phyloP scores from a whole-genome alignment of 2,113 vertebrate genomes.

The Cettia cetti region DNA sequence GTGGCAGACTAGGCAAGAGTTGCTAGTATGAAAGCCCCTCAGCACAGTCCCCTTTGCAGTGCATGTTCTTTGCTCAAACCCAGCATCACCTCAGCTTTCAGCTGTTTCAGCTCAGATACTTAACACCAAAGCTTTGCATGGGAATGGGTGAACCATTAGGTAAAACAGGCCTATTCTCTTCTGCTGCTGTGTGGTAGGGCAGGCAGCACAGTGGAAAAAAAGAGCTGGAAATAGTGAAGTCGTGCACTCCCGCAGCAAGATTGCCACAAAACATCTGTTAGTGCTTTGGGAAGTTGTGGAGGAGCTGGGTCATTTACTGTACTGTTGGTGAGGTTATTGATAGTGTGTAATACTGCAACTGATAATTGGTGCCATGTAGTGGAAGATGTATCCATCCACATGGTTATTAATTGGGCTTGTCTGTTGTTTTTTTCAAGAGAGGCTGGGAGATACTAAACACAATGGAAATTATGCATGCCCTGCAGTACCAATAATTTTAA shows the following conservation, averaged over 20 bases:
- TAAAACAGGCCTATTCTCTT: not conserved
- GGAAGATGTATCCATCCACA: not conserved
- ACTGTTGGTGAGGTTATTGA: not conserved
- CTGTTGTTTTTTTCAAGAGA: not conserved
- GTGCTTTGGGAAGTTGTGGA: not conserved
- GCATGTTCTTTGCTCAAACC: not conserved
- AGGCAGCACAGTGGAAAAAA: not conserved
- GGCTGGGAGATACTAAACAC: not conserved
- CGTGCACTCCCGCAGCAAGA: not conserved
- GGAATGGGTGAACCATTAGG: not conserved
- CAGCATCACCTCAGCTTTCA: not conserved
- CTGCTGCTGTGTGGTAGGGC: not conserved
- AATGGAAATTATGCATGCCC: not conserved
- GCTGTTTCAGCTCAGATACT: not conserved
- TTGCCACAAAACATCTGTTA: not conserved
- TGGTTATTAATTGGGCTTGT: not conserved
- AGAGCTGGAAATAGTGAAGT: not conserved
- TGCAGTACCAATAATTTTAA: not conserved
- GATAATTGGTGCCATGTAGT: not conserved
- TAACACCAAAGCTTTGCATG: not conserved
- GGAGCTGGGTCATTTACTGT: not conserved
- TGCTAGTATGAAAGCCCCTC: not conserved
- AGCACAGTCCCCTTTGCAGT: not conserved
- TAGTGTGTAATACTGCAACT: not conserved
- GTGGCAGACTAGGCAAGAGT: not conserved